A percentile compares a stretch with the other conserved stretches of the same genome.
phyloP scores from a whole-genome alignment of 2,888 invertebrate genomes.

The Disparrhopalites patrizii region DNA sequence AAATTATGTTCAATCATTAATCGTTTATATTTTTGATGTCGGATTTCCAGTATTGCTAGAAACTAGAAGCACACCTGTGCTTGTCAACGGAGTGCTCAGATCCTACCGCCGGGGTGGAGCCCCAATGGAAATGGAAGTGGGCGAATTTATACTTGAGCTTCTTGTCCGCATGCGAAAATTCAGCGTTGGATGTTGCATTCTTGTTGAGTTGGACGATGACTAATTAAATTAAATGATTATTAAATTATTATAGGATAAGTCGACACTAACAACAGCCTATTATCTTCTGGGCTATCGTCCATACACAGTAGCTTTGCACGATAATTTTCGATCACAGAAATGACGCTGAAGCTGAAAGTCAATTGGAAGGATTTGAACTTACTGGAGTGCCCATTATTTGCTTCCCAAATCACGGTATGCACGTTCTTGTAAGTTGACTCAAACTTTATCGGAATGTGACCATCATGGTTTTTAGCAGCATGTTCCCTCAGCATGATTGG shows the following conservation, averaged over 20 bases:
- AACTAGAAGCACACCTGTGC: slow-evolving; percentile 30
- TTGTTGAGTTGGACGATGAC: slow-evolving; percentile 43
- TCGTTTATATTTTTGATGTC: not conserved
- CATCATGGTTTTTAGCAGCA: too few relatives aligned
- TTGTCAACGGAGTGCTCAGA: slow-evolving; percentile 44
- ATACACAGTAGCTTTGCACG: too few relatives aligned
- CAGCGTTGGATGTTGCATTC: slow-evolving; percentile 32
- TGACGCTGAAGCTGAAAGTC: not conserved
- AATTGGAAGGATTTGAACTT: slow-evolving; percentile 3
- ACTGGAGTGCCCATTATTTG: slow-evolving; percentile 48
- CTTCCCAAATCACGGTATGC: too few relatives aligned
- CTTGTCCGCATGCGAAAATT: slow-evolving; percentile 40
- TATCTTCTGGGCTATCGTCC: too few relatives aligned
- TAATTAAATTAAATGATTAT: not conserved
- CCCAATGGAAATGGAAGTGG: slow-evolving; percentile 47
- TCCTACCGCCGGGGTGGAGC: slow-evolving; percentile 34
- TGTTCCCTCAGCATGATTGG: too few relatives aligned
- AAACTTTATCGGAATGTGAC: too few relatives aligned
- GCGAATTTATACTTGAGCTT: slow-evolving; percentile 40
- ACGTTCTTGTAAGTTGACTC: too few relatives aligned
- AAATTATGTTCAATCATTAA: not conserved
- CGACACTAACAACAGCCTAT: too few relatives aligned
- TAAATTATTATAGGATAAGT: too few relatives aligned
- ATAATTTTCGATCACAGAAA: too few relatives aligned
- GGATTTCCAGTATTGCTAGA: not conserved